Base-by-base conservation (phyloP, 1,140 invertebrate species). In the Drosophila kanapiae region DNA sequence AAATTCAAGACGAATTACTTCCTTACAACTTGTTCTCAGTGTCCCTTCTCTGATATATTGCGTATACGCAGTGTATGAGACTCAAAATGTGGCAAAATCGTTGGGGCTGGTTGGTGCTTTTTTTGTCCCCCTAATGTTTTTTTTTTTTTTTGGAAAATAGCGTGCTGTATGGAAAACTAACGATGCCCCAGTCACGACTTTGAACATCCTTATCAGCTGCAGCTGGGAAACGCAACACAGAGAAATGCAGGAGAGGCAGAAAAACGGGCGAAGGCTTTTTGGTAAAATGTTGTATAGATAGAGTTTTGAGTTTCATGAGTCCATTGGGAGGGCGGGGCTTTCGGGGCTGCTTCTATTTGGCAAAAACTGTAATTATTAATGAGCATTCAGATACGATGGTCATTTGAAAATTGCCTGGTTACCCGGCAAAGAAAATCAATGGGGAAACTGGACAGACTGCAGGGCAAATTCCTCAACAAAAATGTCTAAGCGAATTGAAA, bases 151-250 rank as follows among this genome's bases (percentile, higher is more conserved):
- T 40, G 29, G 47, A 31, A 54, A 61, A 61, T 61, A 60, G n/a
- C 18, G 45, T 48, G 42, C 35, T 38, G 68, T 29, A 68, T 47
- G 51, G 53, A 33, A 86, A 79, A 87, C 79, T 82, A 87, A 86
- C 83, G 83, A 78, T 42, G 69, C 67, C 82, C 74, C 56, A 70
- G 81, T 58, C 78, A 87, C 79, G 83, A 76, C 71, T 74, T 58
- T 63, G 82, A 35, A 71, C 43, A 49, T 51, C 77, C 81, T 84
- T 84, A 83, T 83, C 81, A 72, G 81, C 72, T 54, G 69, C 65
- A 37, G 54, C 45, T 59, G 67, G 65, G n/a, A 58, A 68, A 58
- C 23, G 51, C 58, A 29, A 53, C 4, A 48, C 51, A 38, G 27
- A 40, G 48, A 58, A 49, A 31, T 16, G 27, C 18, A 6, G 33